Percentiles rank a stretch among this genome's conserved stretches.
Evolutionary conservation across 2,113 vertebrate species (phyloP).

Genomic region (Pachycephala philippinensis): DNA sequence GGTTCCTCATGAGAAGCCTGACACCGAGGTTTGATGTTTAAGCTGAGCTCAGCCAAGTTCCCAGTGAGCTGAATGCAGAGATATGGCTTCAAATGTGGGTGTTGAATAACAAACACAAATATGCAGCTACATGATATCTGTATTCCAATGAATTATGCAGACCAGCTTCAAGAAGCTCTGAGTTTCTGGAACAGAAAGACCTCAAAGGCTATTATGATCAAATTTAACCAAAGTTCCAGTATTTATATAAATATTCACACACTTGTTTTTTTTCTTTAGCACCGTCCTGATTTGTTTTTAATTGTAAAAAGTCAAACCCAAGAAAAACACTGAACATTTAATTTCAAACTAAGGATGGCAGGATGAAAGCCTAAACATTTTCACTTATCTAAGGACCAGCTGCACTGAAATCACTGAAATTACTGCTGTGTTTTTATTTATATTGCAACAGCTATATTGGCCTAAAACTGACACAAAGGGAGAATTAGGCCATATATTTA

Average conservation of each 20-base stretch:
- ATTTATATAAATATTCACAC: background rate
- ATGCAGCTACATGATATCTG: background rate
- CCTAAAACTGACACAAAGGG: background rate
- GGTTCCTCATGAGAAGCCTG: background rate
- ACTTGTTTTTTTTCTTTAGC: background rate
- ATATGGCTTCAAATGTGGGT: background rate
- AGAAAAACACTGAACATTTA: background rate
- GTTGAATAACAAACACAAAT: background rate
- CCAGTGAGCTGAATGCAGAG: background rate
- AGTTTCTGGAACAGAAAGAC: background rate
- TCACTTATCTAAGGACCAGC: background rate
- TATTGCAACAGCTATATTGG: background rate
- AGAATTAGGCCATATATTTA: constrained; percentile 12
- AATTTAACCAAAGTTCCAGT: background rate
- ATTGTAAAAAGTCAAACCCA: background rate
- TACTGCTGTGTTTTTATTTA: background rate
- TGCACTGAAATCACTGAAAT: background rate
- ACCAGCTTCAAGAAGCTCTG: background rate
- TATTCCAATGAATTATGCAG: background rate
- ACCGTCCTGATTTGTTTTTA: background rate
- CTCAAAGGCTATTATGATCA: background rate
- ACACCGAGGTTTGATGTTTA: background rate
- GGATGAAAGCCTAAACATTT: background rate
- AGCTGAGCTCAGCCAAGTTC: background rate
- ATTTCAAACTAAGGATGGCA: background rate